phyloP scores from a whole-genome alignment of 2,113 vertebrate genomes.

The Oncorhynchus masou region DNA sequence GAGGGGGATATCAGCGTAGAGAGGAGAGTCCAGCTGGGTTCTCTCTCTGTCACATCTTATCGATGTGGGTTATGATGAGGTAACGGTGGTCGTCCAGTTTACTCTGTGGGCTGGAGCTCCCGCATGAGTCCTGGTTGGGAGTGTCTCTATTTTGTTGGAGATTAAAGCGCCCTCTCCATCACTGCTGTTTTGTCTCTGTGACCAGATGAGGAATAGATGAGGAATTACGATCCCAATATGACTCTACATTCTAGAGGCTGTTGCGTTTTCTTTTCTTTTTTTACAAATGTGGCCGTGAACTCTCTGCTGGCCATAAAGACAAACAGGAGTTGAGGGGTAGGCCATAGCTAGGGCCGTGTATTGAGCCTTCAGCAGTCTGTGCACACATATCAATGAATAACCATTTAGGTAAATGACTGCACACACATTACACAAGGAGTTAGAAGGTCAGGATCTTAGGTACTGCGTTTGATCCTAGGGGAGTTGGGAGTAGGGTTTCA shows the following conservation, averaged over 20 bases:
- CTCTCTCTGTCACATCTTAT: neutral
- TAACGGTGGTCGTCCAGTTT: neutral
- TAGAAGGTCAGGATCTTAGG: constrained; percentile 26
- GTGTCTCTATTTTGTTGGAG: neutral
- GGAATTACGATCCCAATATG: too few relatives aligned
- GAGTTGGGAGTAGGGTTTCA: neutral
- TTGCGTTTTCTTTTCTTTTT: too few relatives aligned
- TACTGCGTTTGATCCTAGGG: constrained; percentile 14
- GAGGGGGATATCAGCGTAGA: neutral
- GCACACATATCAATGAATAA: too few relatives aligned
- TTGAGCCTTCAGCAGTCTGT: too few relatives aligned
- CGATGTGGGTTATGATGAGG: neutral
- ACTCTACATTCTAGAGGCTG: too few relatives aligned
- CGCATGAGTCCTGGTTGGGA: neutral
- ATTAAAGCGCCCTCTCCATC: neutral
- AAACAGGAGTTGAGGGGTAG: too few relatives aligned
- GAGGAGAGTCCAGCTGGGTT: constrained; percentile 4
- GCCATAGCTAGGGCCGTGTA: too few relatives aligned
- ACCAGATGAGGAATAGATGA: too few relatives aligned
- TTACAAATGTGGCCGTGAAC: too few relatives aligned
- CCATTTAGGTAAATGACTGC: neutral
- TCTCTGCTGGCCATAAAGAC: too few relatives aligned
- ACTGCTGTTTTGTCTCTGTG: too few relatives aligned
- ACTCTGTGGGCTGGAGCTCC: neutral
- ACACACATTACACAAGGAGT: neutral